phyloP scores from a whole-genome alignment of 2,113 vertebrate genomes.

The Neodon shergylaensis region DNA sequence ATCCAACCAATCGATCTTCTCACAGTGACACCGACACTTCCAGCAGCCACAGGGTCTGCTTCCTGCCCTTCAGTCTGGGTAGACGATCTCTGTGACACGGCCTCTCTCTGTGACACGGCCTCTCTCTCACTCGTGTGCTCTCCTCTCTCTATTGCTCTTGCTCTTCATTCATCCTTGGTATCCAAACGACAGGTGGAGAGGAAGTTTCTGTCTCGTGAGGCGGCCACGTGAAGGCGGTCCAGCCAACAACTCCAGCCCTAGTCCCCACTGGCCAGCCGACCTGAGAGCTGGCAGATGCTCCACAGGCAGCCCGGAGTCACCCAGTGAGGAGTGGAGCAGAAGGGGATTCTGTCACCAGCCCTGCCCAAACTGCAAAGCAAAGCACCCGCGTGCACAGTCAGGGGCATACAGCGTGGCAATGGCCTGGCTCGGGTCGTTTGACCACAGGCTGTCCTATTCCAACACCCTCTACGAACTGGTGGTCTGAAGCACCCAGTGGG shows the following conservation, averaged over 20 bases:
- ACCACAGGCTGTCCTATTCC: neutral
- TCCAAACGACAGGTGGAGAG: neutral
- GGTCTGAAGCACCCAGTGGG: neutral
- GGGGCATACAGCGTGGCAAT: conserved; percentile 34
- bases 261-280: neutral
- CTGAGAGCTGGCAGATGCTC: neutral
- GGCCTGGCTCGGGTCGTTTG: neutral
- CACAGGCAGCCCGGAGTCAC: neutral
- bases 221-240: neutral
- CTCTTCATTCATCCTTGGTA: neutral
- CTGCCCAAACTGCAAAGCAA: conserved; percentile 44
- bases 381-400: conserved; percentile 38
- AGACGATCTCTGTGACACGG: neutral
- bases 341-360: neutral
- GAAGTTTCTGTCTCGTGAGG: neutral
- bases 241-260: neutral
- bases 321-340: conserved; percentile 30
- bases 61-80: neutral
- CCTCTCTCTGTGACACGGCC: too few relatives aligned
- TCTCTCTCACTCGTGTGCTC: neutral
- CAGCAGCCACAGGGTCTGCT: neutral
- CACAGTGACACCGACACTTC: neutral
- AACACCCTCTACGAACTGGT: neutral
- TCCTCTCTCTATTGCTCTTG: neutral
- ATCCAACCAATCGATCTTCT: neutral